A percentile compares a stretch with the other conserved stretches of the same genome.
Evolutionary conservation across 2,888 invertebrate species (phyloP).

Genomic region (Chorisops tibialis): DNA sequence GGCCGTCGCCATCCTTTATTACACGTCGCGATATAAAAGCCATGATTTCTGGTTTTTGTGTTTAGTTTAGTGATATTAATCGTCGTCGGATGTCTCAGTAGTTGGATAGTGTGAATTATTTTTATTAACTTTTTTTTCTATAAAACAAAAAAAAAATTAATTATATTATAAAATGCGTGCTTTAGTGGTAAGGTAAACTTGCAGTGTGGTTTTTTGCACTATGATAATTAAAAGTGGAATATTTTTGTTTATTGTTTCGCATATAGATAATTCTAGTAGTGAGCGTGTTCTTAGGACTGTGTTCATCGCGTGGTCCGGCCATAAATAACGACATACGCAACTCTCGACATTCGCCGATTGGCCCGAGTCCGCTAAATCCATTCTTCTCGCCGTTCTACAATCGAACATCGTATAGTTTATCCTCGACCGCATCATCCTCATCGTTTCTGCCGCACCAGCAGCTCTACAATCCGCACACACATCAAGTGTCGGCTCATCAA

Average conservation of each 20-base stretch:
- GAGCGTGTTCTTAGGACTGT: slow-evolving; percentile 10
- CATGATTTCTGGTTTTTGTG: slow-evolving; percentile 19
- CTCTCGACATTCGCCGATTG: neutral
- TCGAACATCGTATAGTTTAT: neutral
- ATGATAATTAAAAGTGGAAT: slow-evolving; percentile 1
- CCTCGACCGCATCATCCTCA: neutral
- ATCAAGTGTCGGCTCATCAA: slow-evolving; percentile 1
- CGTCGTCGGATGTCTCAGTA: slow-evolving; percentile 12
- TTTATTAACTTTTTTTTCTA: too few species aligned
- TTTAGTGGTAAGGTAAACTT: slow-evolving; percentile 19
- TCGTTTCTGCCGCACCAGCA: neutral
- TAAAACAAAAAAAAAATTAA: too few species aligned
- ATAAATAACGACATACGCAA: neutral
- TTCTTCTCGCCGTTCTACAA: slow-evolving; percentile 10
- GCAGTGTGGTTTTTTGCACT: neutral
- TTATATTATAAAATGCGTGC: slow-evolving; percentile 16
- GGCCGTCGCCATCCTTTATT: slow-evolving; percentile 13
- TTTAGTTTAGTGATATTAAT: slow-evolving; percentile 19
- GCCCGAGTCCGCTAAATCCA: slow-evolving; percentile 14
- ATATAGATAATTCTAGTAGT: slow-evolving; percentile 13
- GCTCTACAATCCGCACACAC: neutral
- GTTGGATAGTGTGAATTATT: too few species aligned
- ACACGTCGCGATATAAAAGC: slow-evolving; percentile 12
- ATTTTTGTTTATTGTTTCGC: neutral
- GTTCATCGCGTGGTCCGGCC: neutral